phyloP scores from a whole-genome alignment of 2,888 invertebrate species.

The Apamea epomidion region DNA sequence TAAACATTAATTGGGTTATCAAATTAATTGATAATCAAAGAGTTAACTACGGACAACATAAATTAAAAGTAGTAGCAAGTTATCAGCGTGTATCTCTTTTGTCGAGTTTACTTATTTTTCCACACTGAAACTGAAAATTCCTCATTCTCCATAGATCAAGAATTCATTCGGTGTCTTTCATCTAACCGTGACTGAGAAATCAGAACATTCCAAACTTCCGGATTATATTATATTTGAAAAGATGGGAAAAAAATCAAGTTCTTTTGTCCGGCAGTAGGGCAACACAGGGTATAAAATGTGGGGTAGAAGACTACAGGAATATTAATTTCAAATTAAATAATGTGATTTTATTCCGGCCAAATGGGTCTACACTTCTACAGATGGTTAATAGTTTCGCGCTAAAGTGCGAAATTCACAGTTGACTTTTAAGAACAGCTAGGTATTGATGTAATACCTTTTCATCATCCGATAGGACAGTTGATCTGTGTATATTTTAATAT shows the following conservation, averaged over 20 bases:
- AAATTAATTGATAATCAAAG: background rate
- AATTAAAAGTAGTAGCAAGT: no score
- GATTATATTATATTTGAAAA: conserved; percentile 45
- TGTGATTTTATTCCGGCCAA: background rate
- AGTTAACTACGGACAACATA: background rate
- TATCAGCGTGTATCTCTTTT: no score
- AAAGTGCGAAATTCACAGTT: conserved; percentile 31
- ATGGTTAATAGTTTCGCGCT: background rate
- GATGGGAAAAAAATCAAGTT: conserved; percentile 6
- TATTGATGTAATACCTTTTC: conserved; percentile 26
- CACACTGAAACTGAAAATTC: background rate
- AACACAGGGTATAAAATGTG: conserved; percentile 20
- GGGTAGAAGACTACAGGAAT: background rate
- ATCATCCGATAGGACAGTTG: conserved; percentile 21
- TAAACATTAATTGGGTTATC: background rate
- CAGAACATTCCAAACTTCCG: conserved; percentile 26
- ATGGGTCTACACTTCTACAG: background rate
- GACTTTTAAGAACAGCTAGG: conserved; percentile 19
- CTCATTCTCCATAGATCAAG: background rate
- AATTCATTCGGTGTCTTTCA: conserved; percentile 10
- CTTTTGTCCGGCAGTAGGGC: conserved; percentile 29
- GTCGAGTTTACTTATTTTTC: background rate
- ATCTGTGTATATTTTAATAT: conserved; percentile 30
- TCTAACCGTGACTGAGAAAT: conserved; percentile 29
- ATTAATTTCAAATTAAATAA: conserved; percentile 7